These are phyloP conservation scores for Diadophis punctatus DNA, from an alignment of 2,113 vertebrate genomes.

Conservation along the genomic window DNA sequence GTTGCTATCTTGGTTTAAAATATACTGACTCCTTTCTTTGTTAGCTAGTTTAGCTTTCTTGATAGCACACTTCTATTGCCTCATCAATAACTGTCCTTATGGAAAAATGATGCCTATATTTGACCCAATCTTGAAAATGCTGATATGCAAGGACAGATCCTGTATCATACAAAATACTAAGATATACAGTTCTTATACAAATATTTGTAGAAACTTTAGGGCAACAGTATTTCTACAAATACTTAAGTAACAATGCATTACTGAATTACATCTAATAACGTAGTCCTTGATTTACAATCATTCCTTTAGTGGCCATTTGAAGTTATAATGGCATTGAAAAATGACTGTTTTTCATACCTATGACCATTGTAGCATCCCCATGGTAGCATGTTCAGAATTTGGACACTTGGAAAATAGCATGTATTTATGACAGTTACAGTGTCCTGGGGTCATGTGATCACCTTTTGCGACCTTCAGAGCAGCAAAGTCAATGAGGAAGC, in stretches of 20 bases:
- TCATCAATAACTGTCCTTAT: conserved; percentile 13
- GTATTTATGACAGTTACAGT: not conserved
- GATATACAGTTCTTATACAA: not conserved
- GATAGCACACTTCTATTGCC: not conserved
- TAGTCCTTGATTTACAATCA: not conserved
- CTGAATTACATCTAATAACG: not conserved
- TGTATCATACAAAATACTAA: not conserved
- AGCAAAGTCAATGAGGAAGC: not conserved
- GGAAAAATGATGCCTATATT: not conserved
- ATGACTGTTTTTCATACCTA: not conserved
- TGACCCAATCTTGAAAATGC: not conserved
- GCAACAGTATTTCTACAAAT: not conserved
- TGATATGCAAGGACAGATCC: not conserved
- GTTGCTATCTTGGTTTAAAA: not conserved
- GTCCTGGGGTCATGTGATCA: not conserved
- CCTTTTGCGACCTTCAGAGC: not conserved
- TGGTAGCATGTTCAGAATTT: not conserved
- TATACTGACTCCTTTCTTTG: not conserved
- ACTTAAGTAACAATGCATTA: not conserved
- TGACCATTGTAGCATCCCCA: not conserved
- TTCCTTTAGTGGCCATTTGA: not conserved
- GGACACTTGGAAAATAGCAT: not conserved
- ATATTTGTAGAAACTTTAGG: not conserved
- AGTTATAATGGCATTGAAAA: not conserved
- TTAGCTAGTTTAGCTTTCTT: conserved; percentile 1